Evolutionary conservation across 2,888 invertebrate genomes (phyloP), one percentile per base, ranked within the genome.

Genomic region (Nipponacmea schrenckii): DNA sequence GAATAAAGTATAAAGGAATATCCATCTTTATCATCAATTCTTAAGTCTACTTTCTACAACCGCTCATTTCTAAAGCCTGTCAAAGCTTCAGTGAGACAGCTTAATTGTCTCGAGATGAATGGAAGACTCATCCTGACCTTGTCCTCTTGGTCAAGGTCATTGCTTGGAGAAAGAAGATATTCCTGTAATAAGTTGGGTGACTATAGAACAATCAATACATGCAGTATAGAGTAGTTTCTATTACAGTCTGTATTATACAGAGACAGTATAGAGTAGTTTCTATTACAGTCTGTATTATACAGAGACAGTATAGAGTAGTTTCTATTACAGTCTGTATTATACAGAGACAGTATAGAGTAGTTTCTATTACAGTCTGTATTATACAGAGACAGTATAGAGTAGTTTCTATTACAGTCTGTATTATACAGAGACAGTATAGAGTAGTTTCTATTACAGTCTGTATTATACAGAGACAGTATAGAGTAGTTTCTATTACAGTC

Each of bases 41-140:
- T 31, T 31, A 2, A 4, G 31, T 31, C 31, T 31, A 4, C 31
- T 31, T 31, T 31, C 31, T 31, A 31, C 31, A 31, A 31, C 31
- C 31, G 31, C 31, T 31, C 31, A 31, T 31, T 31, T 31, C 31
- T 31, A 31, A 31, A 31, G 31, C 31, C 31, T 31, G 31, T 31
- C 31, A 31, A 31, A 31, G 31, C 31, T 31, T 31, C 31, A 31
- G 31, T n/a, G 56, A 56, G 56, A 56, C 56, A 56, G 56, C 10
- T 56, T 56, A 15, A 56, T 56, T 56, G 56, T 56, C 56, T 56
- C n/a, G n/a, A 10, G 31, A 24, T 56, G 56, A 56, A 56, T 56
- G 20, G 24, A 56, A 56, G 56, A 15, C 56, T 20, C 24, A 56
- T 15, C 56, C 10, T n/a, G 56, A 56, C 56, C 56, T 56, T 56